Evolutionary conservation across 2,888 invertebrate species (phyloP), one percentile per base, ranked within the genome.

Genomic region (Blastobasis lacticolella): DNA sequence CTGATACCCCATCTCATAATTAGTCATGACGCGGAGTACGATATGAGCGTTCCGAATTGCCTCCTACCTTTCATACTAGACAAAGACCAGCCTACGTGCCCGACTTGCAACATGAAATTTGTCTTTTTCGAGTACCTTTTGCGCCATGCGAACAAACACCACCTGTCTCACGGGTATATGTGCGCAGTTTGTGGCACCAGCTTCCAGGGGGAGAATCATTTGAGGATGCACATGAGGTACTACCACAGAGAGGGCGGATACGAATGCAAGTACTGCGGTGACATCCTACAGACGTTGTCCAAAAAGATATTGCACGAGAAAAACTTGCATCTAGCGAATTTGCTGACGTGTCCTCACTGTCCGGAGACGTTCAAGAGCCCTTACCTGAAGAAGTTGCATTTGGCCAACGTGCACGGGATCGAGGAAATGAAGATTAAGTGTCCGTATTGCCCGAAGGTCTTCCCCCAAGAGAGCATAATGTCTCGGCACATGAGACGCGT

Each of bases 401-500:
- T 88, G 49, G 87, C 84, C 0, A 87, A 88, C 37, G 75, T 81
- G 0, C 87, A 88, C 43, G 80, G 79, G 0, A 77, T 86, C 0
- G 86, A 86, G 48, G 87, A 87, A 54, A 54, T 88, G n/a, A 85
- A 78, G 56, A 82, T 88, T 4, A 83, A 83, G 50, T 88, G 87
- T 44, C 85, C 83, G 0, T 80, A 80, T 49, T 85, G 91, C 67
- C 78, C 89, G 45, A 87, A 84, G 61, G 75, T 88, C 0, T 88
- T 75, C 42, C 85, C 86, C 0, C 85, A 86, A 56, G 90, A 90
- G 66, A 90, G 90, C 46, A 90, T 90, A 0, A 84, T 91, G 75
- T 90, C 90, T 0, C 77, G 90, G 45, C 91, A 91, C 53, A 90
- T 91, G 90, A 83, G 91, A 46, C 78, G 90, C 0, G 90, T 90